Evolutionary conservation across 2,113 vertebrate species (phyloP).

Genomic region (Acrocephalus kingi): DNA sequence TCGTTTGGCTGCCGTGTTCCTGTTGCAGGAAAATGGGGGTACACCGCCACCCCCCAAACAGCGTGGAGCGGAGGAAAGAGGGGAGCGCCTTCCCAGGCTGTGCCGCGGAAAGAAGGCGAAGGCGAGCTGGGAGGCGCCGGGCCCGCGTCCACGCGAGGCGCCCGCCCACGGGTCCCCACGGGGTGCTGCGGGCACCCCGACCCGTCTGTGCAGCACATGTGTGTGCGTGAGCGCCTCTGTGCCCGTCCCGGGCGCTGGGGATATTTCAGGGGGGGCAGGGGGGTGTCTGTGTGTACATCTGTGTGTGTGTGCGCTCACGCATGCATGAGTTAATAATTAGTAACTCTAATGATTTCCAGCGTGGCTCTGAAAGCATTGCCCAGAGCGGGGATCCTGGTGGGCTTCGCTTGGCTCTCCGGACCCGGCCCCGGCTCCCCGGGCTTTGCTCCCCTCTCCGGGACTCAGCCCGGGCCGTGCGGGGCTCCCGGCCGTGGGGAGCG

Average conservation of each 20-base stretch:
- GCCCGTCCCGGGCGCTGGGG: neutral
- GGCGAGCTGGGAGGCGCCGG: neutral
- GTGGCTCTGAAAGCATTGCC: conserved; percentile 36
- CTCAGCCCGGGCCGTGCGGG: neutral
- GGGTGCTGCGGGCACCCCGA: neutral
- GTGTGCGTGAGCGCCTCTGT: neutral
- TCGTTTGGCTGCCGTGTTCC: neutral
- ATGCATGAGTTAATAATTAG: conserved; percentile 61
- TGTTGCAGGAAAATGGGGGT: neutral
- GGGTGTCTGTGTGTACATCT: conserved; percentile 16
- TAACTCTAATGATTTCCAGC: conserved; percentile 62
- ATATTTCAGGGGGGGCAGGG: neutral
- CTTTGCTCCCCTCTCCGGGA: neutral
- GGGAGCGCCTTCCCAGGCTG: neutral
- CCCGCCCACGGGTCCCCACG: neutral
- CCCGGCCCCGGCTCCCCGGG: neutral
- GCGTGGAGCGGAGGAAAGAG: neutral
- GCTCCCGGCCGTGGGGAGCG: neutral
- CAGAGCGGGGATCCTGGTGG: conserved; percentile 54
- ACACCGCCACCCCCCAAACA: neutral
- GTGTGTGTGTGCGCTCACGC: conserved; percentile 49
- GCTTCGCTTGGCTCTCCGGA: conserved; percentile 6
- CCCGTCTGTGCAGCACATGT: conserved; percentile 6
- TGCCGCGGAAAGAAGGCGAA: neutral
- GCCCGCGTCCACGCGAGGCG: neutral